phyloP scores from a whole-genome alignment of 2,888 invertebrate genomes.

The Xanthia togata region DNA sequence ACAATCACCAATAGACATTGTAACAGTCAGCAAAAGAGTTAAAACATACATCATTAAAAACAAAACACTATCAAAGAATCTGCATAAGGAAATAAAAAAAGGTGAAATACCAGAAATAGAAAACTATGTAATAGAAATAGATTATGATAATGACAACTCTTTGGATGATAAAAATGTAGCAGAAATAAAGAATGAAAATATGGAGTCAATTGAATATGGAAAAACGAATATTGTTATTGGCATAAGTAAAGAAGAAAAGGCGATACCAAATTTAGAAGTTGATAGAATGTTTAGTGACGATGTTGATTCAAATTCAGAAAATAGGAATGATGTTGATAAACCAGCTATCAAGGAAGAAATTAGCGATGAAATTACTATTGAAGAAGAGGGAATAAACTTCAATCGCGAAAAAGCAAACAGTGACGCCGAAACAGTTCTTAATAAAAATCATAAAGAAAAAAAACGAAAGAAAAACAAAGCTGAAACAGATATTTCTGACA shows the following conservation, averaged over 20 bases:
- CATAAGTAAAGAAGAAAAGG: constrained; percentile 18
- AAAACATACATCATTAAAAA: constrained; percentile 38
- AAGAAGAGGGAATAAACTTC: not conserved
- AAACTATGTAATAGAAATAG: constrained; percentile 8
- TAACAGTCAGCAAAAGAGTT: constrained; percentile 42
- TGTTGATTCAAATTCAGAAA: constrained; percentile 21
- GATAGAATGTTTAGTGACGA: constrained; percentile 21
- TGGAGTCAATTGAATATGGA: not conserved
- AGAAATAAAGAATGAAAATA: constrained; percentile 30
- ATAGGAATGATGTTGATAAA: not conserved
- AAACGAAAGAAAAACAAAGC: constrained; percentile 1
- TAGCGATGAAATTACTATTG: not conserved
- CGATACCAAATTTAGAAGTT: constrained; percentile 3
- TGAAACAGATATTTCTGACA: not conserved
- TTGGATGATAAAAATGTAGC: constrained; percentile 28
- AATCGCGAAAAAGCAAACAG: constrained; percentile 2
- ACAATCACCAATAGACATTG: constrained; percentile 39
- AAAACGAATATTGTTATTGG: constrained; percentile 12
- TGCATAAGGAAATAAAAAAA: not conserved
- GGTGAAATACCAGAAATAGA: constrained; percentile 25
- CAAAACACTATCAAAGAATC: not conserved
- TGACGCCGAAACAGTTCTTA: not conserved
- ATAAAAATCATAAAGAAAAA: constrained; percentile 15
- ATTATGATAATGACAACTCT: constrained; percentile 37
- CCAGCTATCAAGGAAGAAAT: constrained; percentile 27